These are phyloP conservation scores for Sterna hirundo DNA, from an alignment of 2,113 vertebrate species.

Conservation along the genomic window DNA sequence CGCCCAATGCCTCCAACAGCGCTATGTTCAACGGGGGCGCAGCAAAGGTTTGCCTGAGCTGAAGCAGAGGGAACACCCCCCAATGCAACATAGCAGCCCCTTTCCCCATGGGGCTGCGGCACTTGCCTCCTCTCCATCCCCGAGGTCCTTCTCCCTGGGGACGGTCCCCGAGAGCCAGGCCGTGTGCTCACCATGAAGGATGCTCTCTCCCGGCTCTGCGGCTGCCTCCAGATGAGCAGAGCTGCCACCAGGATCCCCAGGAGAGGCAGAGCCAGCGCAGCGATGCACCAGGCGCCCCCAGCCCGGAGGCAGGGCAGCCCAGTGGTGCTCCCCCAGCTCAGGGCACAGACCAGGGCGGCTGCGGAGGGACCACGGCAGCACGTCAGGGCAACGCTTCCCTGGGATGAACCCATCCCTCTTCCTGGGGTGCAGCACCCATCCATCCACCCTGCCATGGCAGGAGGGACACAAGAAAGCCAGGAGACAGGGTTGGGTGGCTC, in stretches of 20 bases:
- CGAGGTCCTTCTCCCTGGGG: neutral
- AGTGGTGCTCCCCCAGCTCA: constrained; percentile 66
- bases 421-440: neutral
- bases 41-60: neutral
- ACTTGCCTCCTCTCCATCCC: neutral
- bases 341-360: constrained; percentile 67
- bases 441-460: neutral
- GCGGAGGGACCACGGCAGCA: neutral
- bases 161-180: rapidly evolving
- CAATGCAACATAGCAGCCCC: neutral
- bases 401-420: neutral
- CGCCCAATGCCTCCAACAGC: neutral
- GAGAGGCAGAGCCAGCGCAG: constrained; percentile 59
- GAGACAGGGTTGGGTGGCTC: neutral
- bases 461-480: neutral
- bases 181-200: constrained; percentile 80
- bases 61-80: neutral
- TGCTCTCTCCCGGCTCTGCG: constrained; percentile 77
- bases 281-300: constrained; percentile 71
- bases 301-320: constrained; percentile 62
- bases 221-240: constrained; percentile 81
- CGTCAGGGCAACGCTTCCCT: neutral
- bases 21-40: neutral
- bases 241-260: constrained; percentile 55
- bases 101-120: neutral